Percentiles rank a stretch among this genome's conserved stretches.
These are phyloP conservation scores for Acleris emargana DNA, from an alignment of 2,888 invertebrate species.

Conservation along the genomic window DNA sequence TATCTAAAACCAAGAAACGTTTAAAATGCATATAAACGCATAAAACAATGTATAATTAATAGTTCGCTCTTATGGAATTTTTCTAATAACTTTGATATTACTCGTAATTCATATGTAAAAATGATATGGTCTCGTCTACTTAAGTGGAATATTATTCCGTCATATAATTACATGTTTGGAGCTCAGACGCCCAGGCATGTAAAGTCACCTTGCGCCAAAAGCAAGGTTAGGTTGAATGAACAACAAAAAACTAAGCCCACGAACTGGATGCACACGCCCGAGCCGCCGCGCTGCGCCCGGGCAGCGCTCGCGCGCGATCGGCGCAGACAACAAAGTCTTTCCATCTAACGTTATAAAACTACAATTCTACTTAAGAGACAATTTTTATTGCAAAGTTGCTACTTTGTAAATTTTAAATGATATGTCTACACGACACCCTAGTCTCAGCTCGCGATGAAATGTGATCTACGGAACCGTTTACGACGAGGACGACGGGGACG, in stretches of 20 bases:
- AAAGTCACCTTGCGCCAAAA: conserved; percentile 80
- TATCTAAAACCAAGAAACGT: conserved; percentile 27
- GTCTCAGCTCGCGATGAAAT: conserved; percentile 41
- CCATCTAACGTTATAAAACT: conserved; percentile 47
- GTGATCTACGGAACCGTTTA: conserved; percentile 42
- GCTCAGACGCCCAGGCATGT: conserved; percentile 78
- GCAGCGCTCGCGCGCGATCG: conserved; percentile 17
- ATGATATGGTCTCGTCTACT: conserved; percentile 74
- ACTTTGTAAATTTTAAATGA: conserved; percentile 53
- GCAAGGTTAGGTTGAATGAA: conserved; percentile 80
- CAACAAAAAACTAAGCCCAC: conserved; percentile 72
- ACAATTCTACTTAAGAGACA: conserved; percentile 47
- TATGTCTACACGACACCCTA: conserved; percentile 54
- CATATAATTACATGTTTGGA: conserved; percentile 79
- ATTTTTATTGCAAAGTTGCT: conserved; percentile 49
- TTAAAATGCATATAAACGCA: conserved; percentile 16
- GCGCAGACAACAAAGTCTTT: conserved; percentile 45
- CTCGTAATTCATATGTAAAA: conserved; percentile 59
- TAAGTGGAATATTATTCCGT: conserved; percentile 67
- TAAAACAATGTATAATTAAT: conserved; percentile 34
- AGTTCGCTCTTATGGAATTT: conserved; percentile 21
- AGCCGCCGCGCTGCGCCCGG: conserved; percentile 40
- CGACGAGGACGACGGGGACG: conserved; percentile 52
- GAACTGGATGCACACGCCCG: conserved; percentile 63
- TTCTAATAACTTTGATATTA: conserved; percentile 32